phyloP scores from a whole-genome alignment of 2,888 invertebrate genomes.

The Lumbricus terrestris region DNA sequence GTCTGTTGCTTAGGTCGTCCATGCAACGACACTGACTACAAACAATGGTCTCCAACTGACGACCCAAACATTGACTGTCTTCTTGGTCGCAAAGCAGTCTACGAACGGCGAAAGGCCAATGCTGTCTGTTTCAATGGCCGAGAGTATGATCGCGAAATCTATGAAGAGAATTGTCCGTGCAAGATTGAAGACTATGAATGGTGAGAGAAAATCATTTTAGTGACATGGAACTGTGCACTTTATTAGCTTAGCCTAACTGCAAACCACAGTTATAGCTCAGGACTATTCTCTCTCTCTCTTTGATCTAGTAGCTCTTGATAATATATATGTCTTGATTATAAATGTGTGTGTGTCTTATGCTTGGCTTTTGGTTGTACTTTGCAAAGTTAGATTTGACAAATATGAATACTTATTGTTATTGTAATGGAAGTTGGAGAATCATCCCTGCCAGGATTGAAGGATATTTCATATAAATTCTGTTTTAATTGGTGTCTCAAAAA shows the following conservation, averaged over 20 bases:
- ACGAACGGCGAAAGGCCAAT: constrained; percentile 72
- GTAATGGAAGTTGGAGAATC: background rate
- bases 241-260: background rate
- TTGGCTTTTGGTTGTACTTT: background rate
- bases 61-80: constrained; percentile 67
- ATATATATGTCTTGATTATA: background rate
- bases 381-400: background rate
- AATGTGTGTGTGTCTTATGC: background rate
- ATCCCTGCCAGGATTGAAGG: background rate
- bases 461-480: too few relatives aligned
- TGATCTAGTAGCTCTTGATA: background rate
- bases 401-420: background rate
- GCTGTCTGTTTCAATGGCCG: constrained; percentile 79
- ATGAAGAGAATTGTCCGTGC: constrained; percentile 75
- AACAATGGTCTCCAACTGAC: constrained; percentile 75
- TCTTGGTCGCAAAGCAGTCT: constrained; percentile 74
- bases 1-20: constrained; percentile 16
- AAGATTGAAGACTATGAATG: constrained; percentile 80
- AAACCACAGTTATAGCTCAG: background rate
- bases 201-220: constrained; percentile 56
- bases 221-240: background rate
- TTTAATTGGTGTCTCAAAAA: background rate
- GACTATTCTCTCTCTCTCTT: background rate
- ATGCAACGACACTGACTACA: constrained; percentile 76
- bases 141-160: constrained; percentile 67